These are phyloP conservation scores for Tenualosa ilisha DNA, from an alignment of 2,797 vertebrate species.

Conservation along the genomic window DNA sequence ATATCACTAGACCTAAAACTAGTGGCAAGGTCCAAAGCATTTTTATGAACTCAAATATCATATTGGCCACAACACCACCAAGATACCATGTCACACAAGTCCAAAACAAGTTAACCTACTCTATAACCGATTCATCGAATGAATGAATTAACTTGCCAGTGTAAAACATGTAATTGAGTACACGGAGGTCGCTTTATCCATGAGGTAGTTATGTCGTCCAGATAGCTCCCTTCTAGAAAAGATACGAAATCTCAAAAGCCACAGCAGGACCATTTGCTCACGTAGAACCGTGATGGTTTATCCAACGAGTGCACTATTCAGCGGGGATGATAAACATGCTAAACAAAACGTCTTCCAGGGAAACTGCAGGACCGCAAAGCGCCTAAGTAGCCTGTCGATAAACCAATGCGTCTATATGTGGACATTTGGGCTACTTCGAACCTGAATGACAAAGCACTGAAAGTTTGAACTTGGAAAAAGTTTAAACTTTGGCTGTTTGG, in stretches of 20 bases:
- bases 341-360: background rate
- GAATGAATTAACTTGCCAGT: background rate
- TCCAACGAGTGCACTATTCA: background rate
- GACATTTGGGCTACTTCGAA: too few relatives aligned
- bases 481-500: background rate
- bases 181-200: background rate
- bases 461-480: background rate
- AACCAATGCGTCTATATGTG: background rate
- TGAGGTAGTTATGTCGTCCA: background rate
- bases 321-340: background rate
- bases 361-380: background rate
- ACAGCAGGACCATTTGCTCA: background rate
- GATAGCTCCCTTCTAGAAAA: background rate
- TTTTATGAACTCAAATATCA: background rate
- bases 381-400: background rate
- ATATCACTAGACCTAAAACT: background rate
- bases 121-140: background rate
- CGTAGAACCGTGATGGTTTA: background rate
- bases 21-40: background rate
- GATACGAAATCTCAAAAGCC: background rate
- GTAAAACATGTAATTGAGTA: background rate
- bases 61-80: background rate
- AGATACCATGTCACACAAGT: background rate
- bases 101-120: background rate
- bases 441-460: background rate